Evolutionary conservation across 2,797 vertebrate genomes (phyloP).

Genomic region (Dendrocincla fuliginosa): DNA sequence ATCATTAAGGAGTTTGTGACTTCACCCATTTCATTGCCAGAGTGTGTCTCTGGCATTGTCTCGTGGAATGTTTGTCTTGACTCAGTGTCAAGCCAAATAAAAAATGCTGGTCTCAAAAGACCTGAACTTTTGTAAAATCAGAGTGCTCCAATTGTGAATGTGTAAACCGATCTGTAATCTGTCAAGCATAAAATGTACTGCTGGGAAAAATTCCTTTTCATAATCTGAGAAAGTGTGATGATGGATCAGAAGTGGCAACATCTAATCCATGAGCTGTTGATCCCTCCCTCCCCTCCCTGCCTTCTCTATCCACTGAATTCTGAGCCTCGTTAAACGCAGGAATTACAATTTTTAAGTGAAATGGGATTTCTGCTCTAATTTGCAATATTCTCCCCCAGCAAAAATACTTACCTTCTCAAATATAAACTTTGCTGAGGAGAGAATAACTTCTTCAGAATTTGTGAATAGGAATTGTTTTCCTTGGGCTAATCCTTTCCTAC

Average conservation of each 20-base stretch:
- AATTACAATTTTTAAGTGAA: background rate
- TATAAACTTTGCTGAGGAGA: background rate
- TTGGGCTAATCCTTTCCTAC: background rate
- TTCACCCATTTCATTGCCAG: background rate
- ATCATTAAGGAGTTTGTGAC: constrained; percentile 8
- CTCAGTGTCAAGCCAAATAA: background rate
- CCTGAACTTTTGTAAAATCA: constrained; percentile 6
- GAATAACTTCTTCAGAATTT: background rate
- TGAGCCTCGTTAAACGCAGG: constrained; percentile 10
- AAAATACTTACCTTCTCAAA: background rate
- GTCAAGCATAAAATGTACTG: constrained; percentile 61
- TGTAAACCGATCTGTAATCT: constrained; percentile 51
- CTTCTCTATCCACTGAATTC: background rate
- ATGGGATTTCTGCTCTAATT: background rate
- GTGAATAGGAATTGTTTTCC: background rate
- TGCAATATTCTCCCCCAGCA: background rate
- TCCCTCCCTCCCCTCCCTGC: background rate
- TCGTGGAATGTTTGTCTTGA: background rate
- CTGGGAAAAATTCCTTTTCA: constrained; percentile 58
- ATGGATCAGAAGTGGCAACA: constrained; percentile 43
- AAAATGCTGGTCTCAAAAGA: background rate
- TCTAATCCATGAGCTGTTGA: background rate
- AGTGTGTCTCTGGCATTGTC: background rate
- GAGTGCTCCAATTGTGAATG: background rate
- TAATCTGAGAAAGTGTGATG: constrained; percentile 53